Base-by-base conservation (phyloP, 2,113 vertebrate genomes). In the Neoarius graeffei region DNA sequence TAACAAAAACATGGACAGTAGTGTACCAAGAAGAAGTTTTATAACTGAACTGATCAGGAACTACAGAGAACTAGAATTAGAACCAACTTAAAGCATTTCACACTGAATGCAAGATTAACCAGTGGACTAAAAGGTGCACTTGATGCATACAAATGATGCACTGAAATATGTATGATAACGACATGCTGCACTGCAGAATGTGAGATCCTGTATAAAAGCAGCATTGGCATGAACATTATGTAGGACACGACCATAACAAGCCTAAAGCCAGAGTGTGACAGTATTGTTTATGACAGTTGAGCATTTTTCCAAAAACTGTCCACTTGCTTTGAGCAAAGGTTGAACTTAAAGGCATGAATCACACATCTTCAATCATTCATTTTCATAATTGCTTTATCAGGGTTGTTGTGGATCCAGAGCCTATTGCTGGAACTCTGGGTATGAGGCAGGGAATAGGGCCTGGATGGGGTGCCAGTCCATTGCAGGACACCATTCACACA, bases 171-270 rank as follows among this genome's bases (percentile, higher is more conserved):
- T 23, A 84, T 69, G 48, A 56, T 79, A 73, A 80, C 2, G 30
- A 85, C 5, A 5, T 81, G 52, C 77, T 87, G 77, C 77, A 69
- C 19, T 56, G 27, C 77, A 86, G 77, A 56, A 57, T 81, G 77
- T 19, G 64, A 64, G 27, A 81, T 23, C 42, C 42, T 42, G 42
- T 42, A 50, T 56, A 69, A 81, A 59, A 42, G 30, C 56, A 20
- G 56, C 25, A 23, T 48, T 81, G 52, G 27, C 64, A 42, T 81
- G 27, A 73, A 35, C 64, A 60, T 10, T 69, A 86, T 66, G 56
- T 27, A 74, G 71, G 71, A 84, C 67, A 90, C 64, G 80, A 86
- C 35, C 80, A 86, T 76, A 79, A 56, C n/a, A 83, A 62, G 59
- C 86, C 86, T 5, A 69, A 56, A 73, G 79, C 60, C 17, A 62